Percentiles rank a stretch among this genome's conserved stretches.
phyloP scores from a whole-genome alignment of 2,113 vertebrate genomes.

The Eretmochelys imbricata region DNA sequence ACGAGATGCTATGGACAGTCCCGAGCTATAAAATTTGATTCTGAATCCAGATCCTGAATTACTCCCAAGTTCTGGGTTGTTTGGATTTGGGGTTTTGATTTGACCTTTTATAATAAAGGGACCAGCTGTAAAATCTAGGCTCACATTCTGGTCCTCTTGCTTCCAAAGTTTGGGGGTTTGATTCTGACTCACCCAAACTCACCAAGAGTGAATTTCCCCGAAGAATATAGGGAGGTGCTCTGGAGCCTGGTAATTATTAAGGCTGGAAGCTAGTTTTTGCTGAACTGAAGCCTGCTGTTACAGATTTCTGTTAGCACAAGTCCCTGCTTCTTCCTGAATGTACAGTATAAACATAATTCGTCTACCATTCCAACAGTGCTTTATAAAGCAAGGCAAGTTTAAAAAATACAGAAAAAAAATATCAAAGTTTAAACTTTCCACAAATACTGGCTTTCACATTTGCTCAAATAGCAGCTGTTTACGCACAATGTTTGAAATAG shows the following conservation, averaged over 20 bases:
- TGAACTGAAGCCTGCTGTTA: slow-evolving; percentile 43
- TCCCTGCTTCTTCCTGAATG: slow-evolving; percentile 60
- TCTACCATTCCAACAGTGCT: slow-evolving; percentile 49
- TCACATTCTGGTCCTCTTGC: not conserved
- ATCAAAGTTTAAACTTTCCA: slow-evolving; percentile 72
- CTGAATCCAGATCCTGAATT: not conserved
- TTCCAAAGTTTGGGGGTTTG: not conserved
- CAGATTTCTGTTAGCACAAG: not conserved
- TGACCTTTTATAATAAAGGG: not conserved
- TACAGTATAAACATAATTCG: slow-evolving; percentile 56
- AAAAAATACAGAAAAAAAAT: not conserved
- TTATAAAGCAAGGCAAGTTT: slow-evolving; percentile 29
- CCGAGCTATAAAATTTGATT: not conserved
- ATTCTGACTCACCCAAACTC: not conserved
- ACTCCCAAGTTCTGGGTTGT: not conserved
- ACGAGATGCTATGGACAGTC: not conserved
- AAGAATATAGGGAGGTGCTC: not conserved
- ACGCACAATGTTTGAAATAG: slow-evolving; percentile 72
- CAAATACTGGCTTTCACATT: slow-evolving; percentile 61
- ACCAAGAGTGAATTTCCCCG: not conserved
- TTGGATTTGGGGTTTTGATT: not conserved
- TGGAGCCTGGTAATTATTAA: slow-evolving; percentile 38
- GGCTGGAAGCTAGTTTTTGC: not conserved
- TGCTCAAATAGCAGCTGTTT: slow-evolving; percentile 70
- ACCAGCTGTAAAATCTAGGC: slow-evolving; percentile 9